Conservation (phyloP, 2,888 invertebrate species). For the Calliscelio sp. region DNA sequence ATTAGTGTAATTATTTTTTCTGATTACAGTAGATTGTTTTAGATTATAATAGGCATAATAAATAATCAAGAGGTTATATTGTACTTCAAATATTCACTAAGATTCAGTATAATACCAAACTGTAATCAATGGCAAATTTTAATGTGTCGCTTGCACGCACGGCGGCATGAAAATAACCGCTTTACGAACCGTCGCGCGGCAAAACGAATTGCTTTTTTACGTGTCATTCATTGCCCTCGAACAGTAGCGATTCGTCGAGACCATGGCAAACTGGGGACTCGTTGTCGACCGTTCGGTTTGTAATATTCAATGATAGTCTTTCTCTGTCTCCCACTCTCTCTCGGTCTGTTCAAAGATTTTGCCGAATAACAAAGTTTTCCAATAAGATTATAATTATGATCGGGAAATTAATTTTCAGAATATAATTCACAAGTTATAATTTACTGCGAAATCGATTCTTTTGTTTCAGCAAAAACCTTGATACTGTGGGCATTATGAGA, state of each 20-base stretch:
- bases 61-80: conserved; percentile 53
- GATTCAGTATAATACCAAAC: conserved; percentile 38
- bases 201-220: conserved; percentile 79
- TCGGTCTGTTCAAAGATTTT: conserved; percentile 9
- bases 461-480: conserved; percentile 2
- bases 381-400: conserved; percentile 19
- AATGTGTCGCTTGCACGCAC: conserved; percentile 76
- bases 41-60: conserved; percentile 9
- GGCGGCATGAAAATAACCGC: conserved; percentile 75
- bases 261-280: conserved; percentile 27
- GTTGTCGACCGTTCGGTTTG: conserved; percentile 33
- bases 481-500: neutral
- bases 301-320: conserved; percentile 50
- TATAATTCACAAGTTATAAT: conserved; percentile 3
- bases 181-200: conserved; percentile 61
- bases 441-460: conserved; percentile 11
- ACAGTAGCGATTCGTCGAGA: conserved; percentile 52
- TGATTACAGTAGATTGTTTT: neutral
- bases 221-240: conserved; percentile 73
- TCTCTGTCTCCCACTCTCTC: too few species aligned
- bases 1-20: neutral
- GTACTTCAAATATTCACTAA: conserved; percentile 40
- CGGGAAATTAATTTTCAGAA: conserved; percentile 39
- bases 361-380: conserved; percentile 18
- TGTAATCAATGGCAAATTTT: conserved; percentile 75